Evolutionary conservation across 2,797 vertebrate species (phyloP).

Genomic region (Bryconaethiops microstoma): DNA sequence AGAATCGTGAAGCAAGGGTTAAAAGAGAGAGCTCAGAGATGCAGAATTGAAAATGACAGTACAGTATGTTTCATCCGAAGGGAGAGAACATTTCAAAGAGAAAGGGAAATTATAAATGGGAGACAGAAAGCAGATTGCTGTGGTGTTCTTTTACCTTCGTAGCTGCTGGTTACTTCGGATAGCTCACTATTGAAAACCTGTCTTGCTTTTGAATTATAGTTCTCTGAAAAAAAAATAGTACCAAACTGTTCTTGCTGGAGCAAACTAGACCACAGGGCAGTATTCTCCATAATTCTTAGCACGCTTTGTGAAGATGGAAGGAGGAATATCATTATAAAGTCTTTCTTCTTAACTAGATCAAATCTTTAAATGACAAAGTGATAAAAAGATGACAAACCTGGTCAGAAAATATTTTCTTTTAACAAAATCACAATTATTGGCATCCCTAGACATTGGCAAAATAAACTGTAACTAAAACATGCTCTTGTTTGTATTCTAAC

Average conservation of each 20-base stretch:
- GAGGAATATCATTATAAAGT: no score
- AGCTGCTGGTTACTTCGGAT: background rate
- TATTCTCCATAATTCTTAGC: no score
- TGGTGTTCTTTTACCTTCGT: constrained; percentile 1
- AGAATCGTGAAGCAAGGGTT: constrained; percentile 28
- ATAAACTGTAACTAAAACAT: no score
- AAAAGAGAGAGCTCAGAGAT: constrained; percentile 31
- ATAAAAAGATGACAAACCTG: no score
- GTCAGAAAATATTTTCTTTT: no score
- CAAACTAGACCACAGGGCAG: background rate
- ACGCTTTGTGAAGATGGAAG: no score
- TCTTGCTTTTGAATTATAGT: background rate
- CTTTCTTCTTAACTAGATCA: no score
- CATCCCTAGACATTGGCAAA: no score
- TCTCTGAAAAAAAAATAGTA: background rate
- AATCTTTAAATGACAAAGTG: no score
- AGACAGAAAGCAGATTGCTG: constrained; percentile 30
- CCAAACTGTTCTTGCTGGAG: background rate
- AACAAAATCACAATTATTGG: no score
- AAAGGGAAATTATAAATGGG: background rate
- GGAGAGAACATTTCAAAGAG: constrained; percentile 8
- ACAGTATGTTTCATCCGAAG: constrained; percentile 29
- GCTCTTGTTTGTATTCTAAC: no score
- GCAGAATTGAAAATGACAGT: constrained; percentile 13
- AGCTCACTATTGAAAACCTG: background rate